Evolutionary conservation across 2,797 vertebrate genomes (phyloP).

Genomic region (Gallirallus australis): DNA sequence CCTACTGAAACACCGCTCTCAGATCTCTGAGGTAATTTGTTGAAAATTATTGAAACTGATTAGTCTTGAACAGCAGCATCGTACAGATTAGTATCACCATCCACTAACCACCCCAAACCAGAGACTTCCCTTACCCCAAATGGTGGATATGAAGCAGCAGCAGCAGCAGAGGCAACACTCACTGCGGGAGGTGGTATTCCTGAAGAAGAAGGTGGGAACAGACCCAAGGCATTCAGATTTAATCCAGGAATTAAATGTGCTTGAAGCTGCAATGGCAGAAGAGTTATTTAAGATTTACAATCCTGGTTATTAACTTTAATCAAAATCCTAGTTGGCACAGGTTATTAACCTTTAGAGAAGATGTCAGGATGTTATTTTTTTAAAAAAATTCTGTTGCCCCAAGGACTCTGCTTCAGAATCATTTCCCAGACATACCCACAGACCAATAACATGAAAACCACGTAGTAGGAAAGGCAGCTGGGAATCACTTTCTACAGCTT

Average conservation of each 20-base stretch:
- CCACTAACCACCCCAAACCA: not conserved
- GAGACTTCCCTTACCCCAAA: slow-evolving; percentile 89
- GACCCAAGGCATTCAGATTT: slow-evolving; percentile 96
- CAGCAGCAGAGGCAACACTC: slow-evolving; percentile 87
- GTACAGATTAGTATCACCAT: not conserved
- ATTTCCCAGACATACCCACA: not conserved
- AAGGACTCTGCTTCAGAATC: not conserved
- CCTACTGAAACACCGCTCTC: not conserved
- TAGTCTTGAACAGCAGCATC: not conserved
- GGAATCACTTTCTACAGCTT: not conserved
- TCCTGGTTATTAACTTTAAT: slow-evolving; percentile 1
- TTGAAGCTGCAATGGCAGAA: slow-evolving; percentile 88
- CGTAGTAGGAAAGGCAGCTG: not conserved
- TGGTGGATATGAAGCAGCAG: slow-evolving; percentile 88
- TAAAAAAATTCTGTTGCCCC: not conserved
- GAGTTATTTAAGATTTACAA: slow-evolving; percentile 40
- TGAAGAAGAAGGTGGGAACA: slow-evolving; percentile 92
- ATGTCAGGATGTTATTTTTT: not conserved
- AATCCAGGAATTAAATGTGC: slow-evolving; percentile 98
- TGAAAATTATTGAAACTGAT: not conserved
- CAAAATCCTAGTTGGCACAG: not conserved
- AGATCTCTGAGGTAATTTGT: not conserved
- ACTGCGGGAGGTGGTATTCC: slow-evolving; percentile 92
- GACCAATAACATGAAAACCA: not conserved
- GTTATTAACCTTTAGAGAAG: not conserved